A percentile compares a stretch with the other conserved stretches of the same genome.
phyloP scores from a whole-genome alignment of 2,888 invertebrate species.

The Rhingia rostrata region DNA sequence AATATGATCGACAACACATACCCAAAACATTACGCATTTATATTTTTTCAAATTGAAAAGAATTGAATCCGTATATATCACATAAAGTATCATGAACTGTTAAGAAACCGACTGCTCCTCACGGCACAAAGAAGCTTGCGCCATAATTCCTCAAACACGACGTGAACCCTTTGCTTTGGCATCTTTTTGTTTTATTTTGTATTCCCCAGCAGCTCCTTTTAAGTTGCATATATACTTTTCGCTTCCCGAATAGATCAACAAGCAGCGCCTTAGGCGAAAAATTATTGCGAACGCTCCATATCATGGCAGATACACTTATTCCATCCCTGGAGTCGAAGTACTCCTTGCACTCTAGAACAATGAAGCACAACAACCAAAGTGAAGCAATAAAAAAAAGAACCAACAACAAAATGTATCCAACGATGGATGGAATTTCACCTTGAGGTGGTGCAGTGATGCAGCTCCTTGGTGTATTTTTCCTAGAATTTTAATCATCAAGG shows the following conservation, averaged over 20 bases:
- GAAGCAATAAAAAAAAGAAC: conserved; percentile 7
- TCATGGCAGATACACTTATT: conserved; percentile 14
- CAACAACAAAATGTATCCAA: conserved; percentile 10
- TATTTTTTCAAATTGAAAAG: no score
- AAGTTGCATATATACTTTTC: background rate
- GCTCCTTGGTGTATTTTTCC: conserved; percentile 33
- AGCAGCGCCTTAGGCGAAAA: conserved; percentile 22
- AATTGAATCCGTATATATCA: background rate
- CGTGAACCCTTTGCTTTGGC: conserved; percentile 22
- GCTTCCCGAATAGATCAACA: conserved; percentile 44
- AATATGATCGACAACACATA: no score
- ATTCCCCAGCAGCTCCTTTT: background rate
- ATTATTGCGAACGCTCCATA: conserved; percentile 29
- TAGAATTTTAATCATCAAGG: conserved; percentile 51
- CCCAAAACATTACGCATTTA: no score
- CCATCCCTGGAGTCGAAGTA: conserved; percentile 4
- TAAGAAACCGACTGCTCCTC: conserved; percentile 6
- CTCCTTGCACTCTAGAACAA: conserved; percentile 22
- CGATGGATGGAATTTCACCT: conserved; percentile 58
- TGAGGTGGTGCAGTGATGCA: conserved; percentile 30
- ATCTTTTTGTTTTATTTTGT: background rate
- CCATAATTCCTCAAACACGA: conserved; percentile 16
- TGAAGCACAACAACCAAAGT: conserved; percentile 16
- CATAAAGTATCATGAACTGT: conserved; percentile 10
- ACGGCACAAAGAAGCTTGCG: conserved; percentile 16